Evolutionary conservation across 2,888 invertebrate species (phyloP), one percentile per base, ranked within the genome.

Genomic region (Urechis unicinctus): DNA sequence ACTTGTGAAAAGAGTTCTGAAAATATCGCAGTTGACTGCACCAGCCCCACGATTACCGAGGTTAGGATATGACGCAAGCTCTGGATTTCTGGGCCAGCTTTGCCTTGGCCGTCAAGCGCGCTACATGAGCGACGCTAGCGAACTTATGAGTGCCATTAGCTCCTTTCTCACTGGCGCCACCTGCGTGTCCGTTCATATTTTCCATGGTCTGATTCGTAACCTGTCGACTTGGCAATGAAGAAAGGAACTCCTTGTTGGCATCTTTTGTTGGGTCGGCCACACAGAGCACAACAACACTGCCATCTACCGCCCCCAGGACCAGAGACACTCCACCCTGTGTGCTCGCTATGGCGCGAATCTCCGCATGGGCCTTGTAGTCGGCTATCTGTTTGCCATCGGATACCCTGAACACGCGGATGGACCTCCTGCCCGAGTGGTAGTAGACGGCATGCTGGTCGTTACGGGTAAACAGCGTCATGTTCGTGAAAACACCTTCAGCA

Each of bases 401-500:
- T 13, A 92, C 88, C 66, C 58, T 43, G 48, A 59, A 59, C 26
- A 96, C 88, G 58, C 96, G 83, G 53, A 97, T 83, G 0, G 96
- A 96, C 78, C 94, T 91, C 68, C 89, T 85, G 0, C 96, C 96
- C 65, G 92, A 91, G 74, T 97, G 96, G 71, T 97, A 97, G 74
- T 97, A 97, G 50, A 96, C 84, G 1, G 96, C 96, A 69, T 97
- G 95, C 69, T 91, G 88, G 67, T 96, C 93, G 1, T 88, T 91
- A 62, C 89, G 88, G 57, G 92, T 95, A 77, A 97, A 97, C 81
- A 89, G 86, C 3, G 69, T 68, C 4, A 68, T 68, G 62, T 93
- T 91, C 1, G 91, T 92, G 77, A 96, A 96, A 0, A 97, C 96
- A 0, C 97, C 97, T 77, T 97, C 96, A 0, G 96, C 95, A 0